Conservation (phyloP, 2,113 vertebrate genomes). For the Nanorana parkeri region DNA sequence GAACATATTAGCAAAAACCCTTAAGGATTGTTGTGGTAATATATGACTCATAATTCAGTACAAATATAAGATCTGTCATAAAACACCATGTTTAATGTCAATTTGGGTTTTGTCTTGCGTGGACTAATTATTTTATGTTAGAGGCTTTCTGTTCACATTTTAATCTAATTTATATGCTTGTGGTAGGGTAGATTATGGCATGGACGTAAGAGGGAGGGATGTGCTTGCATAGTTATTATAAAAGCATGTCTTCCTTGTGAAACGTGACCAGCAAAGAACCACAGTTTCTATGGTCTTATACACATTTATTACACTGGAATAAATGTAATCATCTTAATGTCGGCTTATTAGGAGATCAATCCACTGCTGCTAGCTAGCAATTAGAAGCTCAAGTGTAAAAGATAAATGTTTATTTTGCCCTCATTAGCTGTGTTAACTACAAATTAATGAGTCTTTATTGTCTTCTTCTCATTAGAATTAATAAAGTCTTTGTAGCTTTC, state of each 20-base stretch:
- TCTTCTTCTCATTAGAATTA: neutral
- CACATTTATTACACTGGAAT: slow-evolving; percentile 3
- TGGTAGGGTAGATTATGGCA: slow-evolving; percentile 23
- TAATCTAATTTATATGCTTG: slow-evolving; percentile 49
- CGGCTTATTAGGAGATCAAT: neutral
- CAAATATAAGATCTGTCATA: slow-evolving; percentile 42
- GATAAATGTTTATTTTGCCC: neutral
- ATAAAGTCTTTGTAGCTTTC: neutral
- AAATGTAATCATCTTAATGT: neutral
- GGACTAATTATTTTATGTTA: slow-evolving; percentile 49
- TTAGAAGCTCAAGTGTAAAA: slow-evolving; percentile 30
- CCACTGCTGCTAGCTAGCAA: neutral
- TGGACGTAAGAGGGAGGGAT: slow-evolving; percentile 44
- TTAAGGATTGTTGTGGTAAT: slow-evolving; percentile 27
- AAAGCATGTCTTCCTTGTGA: neutral
- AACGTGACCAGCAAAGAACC: slow-evolving; percentile 20
- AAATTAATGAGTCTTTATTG: slow-evolving; percentile 32
- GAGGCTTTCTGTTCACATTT: slow-evolving; percentile 52
- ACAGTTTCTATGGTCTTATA: neutral
- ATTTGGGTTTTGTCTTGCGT: slow-evolving; percentile 35
- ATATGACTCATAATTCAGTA: slow-evolving; percentile 38
- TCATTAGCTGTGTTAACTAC: slow-evolving; percentile 27
- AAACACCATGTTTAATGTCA: slow-evolving; percentile 53
- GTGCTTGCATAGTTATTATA: slow-evolving; percentile 13
- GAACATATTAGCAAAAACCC: slow-evolving; percentile 43